phyloP scores from a whole-genome alignment of 2,797 vertebrate genomes.

The Intellagama lesueurii region DNA sequence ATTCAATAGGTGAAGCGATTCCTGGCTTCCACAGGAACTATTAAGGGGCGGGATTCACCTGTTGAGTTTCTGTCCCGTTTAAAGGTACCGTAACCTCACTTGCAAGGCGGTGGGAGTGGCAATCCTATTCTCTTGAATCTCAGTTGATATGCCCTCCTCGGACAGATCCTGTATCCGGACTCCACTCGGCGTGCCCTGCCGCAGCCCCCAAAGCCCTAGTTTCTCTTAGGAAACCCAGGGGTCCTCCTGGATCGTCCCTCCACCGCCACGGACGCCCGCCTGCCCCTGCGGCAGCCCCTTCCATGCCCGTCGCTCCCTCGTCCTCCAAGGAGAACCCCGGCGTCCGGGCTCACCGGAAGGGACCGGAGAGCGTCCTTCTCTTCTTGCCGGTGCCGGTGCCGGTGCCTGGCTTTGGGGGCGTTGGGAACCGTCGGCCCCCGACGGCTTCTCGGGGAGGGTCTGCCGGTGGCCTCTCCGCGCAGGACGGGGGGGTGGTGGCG shows the following conservation, averaged over 20 bases:
- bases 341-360: slow-evolving; percentile 29
- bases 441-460: slow-evolving; percentile 4
- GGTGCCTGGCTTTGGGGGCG: background rate
- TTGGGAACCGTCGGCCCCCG: background rate
- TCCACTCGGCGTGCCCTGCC: background rate
- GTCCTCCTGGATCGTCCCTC: background rate
- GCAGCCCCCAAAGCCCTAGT: too few species aligned
- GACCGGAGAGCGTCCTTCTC: background rate
- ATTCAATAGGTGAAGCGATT: slow-evolving; percentile 7
- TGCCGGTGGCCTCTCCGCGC: too few species aligned
- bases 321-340: background rate
- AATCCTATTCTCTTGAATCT: too few species aligned
- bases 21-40: too few species aligned
- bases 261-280: background rate
- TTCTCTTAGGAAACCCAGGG: background rate
- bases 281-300: background rate
- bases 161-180: too few species aligned
- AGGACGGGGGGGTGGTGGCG: background rate
- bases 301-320: background rate
- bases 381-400: background rate
- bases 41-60: background rate
- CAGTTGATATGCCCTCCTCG: too few species aligned
- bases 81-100: background rate
- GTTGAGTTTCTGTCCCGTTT: background rate
- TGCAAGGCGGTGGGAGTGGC: too few species aligned